These are phyloP conservation scores for Orius laevigatus DNA, from an alignment of 1,140 invertebrate genomes.

Conservation along the genomic window DNA sequence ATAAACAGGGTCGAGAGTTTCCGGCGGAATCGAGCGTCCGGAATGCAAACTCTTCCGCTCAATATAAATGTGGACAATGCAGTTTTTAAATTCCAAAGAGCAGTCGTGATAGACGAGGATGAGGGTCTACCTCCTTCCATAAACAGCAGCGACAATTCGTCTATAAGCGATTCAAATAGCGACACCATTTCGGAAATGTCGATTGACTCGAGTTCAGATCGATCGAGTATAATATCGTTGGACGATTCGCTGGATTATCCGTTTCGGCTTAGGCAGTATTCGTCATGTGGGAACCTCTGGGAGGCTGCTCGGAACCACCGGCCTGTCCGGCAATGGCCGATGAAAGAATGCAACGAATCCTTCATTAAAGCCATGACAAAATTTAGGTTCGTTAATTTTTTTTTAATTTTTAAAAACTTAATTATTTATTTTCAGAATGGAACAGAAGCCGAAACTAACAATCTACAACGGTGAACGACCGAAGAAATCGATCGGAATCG, in stretches of 20 bases:
- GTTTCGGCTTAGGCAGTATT: slow-evolving; percentile 21
- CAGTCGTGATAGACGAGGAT: slow-evolving; percentile 31
- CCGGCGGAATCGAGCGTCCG: slow-evolving; percentile 25
- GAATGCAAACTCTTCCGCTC: slow-evolving; percentile 30
- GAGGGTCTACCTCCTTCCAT: slow-evolving; percentile 13
- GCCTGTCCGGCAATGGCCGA: slow-evolving; percentile 27
- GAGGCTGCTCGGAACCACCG: slow-evolving; percentile 22
- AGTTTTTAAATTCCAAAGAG: slow-evolving; percentile 34
- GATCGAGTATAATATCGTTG: slow-evolving; percentile 36
- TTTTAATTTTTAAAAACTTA: slow-evolving; percentile 14
- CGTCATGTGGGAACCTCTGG: slow-evolving; percentile 23
- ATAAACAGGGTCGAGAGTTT: slow-evolving; percentile 23
- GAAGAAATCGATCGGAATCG: slow-evolving; percentile 1
- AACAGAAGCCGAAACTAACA: slow-evolving; percentile 14
- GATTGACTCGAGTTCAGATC: slow-evolving; percentile 36
- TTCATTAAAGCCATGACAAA: slow-evolving; percentile 33
- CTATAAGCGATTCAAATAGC: slow-evolving; percentile 34
- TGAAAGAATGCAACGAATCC: slow-evolving; percentile 31
- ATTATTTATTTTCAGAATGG: slow-evolving; percentile 21
- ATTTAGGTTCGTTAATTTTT: slow-evolving; percentile 21
- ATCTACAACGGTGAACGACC: slow-evolving; percentile 15
- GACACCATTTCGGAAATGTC: slow-evolving; percentile 39
- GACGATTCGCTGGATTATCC: slow-evolving; percentile 35
- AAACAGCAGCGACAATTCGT: slow-evolving; percentile 23
- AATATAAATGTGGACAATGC: slow-evolving; percentile 9